Conservation (phyloP, 2,113 vertebrate genomes). For the Alaudala cheleensis region DNA sequence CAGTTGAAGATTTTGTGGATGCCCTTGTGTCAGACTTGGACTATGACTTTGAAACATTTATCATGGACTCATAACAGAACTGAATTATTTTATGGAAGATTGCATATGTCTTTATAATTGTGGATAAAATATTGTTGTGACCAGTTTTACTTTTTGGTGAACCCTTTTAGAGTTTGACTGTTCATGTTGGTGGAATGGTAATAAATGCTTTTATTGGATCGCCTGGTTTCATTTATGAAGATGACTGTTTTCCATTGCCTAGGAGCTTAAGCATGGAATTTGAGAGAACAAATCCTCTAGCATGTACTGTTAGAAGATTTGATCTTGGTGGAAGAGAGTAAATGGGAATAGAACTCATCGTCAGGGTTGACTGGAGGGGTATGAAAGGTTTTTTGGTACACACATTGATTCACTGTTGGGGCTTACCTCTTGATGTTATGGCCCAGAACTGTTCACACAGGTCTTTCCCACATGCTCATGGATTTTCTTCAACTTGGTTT, state of each 20-base stretch:
- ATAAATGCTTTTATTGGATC: conserved; percentile 61
- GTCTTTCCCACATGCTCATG: not conserved
- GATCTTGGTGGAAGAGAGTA: not conserved
- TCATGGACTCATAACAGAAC: conserved; percentile 84
- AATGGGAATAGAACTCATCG: not conserved
- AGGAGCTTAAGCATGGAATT: not conserved
- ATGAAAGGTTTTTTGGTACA: not conserved
- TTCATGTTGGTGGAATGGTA: not conserved
- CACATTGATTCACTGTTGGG: not conserved
- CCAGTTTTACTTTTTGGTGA: not conserved
- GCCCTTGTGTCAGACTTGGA: conserved; percentile 92
- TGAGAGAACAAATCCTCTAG: not conserved
- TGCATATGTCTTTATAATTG: not conserved
- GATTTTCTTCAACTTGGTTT: not conserved
- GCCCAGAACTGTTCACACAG: not conserved
- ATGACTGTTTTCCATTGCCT: not conserved
- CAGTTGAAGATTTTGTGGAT: conserved; percentile 90
- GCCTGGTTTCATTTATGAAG: not conserved
- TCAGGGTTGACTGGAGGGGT: not conserved
- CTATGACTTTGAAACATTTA: conserved; percentile 89
- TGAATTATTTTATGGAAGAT: not conserved
- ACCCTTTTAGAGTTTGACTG: conserved; percentile 4
- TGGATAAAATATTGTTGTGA: not conserved
- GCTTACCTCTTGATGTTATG: not conserved
- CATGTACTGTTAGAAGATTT: not conserved